Evolutionary conservation across 2,888 invertebrate genomes (phyloP), one percentile per base, ranked within the genome.

Genomic region (Drosophila conformis): DNA sequence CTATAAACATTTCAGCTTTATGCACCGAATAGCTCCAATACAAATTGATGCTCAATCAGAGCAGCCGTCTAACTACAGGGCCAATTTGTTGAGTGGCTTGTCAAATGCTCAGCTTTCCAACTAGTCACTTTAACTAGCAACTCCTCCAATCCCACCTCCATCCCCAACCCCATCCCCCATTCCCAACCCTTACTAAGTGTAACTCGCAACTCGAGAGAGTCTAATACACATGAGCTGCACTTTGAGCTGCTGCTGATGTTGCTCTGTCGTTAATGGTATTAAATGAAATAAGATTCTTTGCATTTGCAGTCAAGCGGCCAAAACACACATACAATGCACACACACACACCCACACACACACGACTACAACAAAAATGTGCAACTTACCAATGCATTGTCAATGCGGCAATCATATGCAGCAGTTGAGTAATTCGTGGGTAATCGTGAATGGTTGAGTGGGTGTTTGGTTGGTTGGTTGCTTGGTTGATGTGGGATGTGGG

Each of bases 351-450:
- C 42, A 21, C 13, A 42, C 21, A 42, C 13, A 42, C 13, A 4
- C 15, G 46, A 15, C 1, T 4, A 35, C 40, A 66, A 66, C 48
- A 66, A 59, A 78, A 74, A 59, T 73, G 53, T 49, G 27, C 53
- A 69, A 56, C 33, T 42, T 27, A 33, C 52, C 35, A 38, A 38
- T 52, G 64, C 65, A 72, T 69, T 75, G 76, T 64, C 69, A 70
- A 69, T 87, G 71, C 64, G 83, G 83, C 73, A 83, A 87, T 83
- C 73, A 73, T 83, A 73, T 73, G 72, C 72, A 79, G 71, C 62
- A 77, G 74, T 74, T 78, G 78, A 81, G 70, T 78, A 78, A 78
- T 82, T 87, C 67, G 54, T 72, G 73, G 73, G 62, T 48, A 38
- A 56, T 56, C 56, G 38, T 38, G 56, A 31, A 13, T 59, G 38